Evolutionary conservation across 2,888 invertebrate genomes (phyloP), one percentile per base, ranked within the genome.

Genomic region (Acanthosepion pharaonis): DNA sequence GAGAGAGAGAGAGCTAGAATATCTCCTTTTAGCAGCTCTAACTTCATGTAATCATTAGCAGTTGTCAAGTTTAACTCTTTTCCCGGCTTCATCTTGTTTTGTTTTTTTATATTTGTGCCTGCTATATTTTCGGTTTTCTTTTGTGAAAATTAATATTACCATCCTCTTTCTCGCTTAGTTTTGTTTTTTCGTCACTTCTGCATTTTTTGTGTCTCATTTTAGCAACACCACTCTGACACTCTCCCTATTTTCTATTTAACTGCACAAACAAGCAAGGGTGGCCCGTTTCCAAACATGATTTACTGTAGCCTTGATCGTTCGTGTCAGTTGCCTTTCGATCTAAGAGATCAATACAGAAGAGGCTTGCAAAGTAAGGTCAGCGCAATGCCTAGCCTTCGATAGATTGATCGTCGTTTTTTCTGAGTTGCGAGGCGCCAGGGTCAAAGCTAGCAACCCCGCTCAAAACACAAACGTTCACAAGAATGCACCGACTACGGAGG

Each of bases 241-340:
- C 78, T 33, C n/a, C 78, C n/a, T 78, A 78, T 33, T 78, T 78
- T 78, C 15, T n/a, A n/a, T 25, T n/a, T 15, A 15, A 15, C n/a
- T 33, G 78, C 78, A n/a, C 33, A 78, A 59, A n/a, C n/a, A 33
- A n/a, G 11, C 9, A 78, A 5, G 78, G 15, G 78, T n/a, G n/a
- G 78, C n/a, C n/a, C n/a, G 33, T 78, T 78, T 18, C 78, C n/a
- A n/a, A 78, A n/a, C n/a, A 33, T 78, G 78, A 78, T 78, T 78
- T 78, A 78, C 33, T 78, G 78, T 33, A 78, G 78, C 78, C 78
- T 23, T n/a, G 78, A 78, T 78, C n/a, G n/a, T 78, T 78, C 78
- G 78, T 78, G 78, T 78, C 78, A n/a, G 78, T 33, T 78, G 78
- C n/a, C 78, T 78, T 78, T 78, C 78, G 78, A 78, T 78, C 78